phyloP scores from a whole-genome alignment of 2,113 vertebrate species.

The Oncorhynchus mykiss region DNA sequence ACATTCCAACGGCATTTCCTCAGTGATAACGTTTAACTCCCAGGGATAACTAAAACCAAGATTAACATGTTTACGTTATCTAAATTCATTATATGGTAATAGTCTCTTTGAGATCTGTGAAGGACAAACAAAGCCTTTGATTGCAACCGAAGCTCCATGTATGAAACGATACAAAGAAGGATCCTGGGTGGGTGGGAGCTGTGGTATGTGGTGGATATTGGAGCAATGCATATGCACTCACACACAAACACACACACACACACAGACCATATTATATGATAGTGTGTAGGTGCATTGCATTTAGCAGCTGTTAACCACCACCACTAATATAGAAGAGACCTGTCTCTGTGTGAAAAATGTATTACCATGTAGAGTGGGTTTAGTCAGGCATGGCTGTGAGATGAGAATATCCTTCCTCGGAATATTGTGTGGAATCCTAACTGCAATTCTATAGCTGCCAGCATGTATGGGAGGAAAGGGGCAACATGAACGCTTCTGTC shows the following conservation, averaged over 20 bases:
- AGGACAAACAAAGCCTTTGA: neutral
- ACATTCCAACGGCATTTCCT: neutral
- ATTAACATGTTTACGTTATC: too few species aligned
- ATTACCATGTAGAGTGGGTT: constrained; percentile 68
- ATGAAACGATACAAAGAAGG: neutral
- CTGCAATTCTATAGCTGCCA: constrained; percentile 13
- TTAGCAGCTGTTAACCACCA: constrained; percentile 53
- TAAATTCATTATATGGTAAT: too few species aligned
- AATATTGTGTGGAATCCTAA: constrained; percentile 37
- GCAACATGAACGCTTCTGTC: constrained; percentile 68
- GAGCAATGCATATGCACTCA: constrained; percentile 40
- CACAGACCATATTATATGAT: constrained; percentile 19
- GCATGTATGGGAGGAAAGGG: constrained; percentile 42
- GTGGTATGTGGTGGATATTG: constrained; percentile 39
- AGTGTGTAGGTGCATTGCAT: constrained; percentile 62
- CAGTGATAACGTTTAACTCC: neutral
- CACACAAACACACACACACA: constrained; percentile 20
- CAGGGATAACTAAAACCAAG: neutral
- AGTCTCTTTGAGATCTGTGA: neutral
- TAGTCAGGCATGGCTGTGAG: constrained; percentile 31
- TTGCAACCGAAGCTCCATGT: neutral
- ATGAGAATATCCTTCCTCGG: constrained; percentile 28
- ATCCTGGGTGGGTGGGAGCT: constrained; percentile 34
- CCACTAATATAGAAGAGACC: constrained; percentile 51
- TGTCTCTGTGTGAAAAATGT: constrained; percentile 60